Base-by-base conservation (phyloP, 2,888 invertebrate genomes). In the Pyralis farinalis region DNA sequence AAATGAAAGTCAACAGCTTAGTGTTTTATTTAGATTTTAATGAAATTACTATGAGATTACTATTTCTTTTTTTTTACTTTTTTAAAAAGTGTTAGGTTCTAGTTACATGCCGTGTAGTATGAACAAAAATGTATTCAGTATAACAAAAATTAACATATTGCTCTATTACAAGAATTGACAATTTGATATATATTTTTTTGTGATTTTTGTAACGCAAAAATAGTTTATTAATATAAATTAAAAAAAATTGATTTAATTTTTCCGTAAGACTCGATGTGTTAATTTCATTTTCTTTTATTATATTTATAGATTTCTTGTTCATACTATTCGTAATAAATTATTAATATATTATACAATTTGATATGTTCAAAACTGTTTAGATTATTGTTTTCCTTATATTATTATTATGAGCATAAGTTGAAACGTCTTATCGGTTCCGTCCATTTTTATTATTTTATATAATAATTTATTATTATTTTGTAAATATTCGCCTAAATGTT, bases 21-120 rank as follows among this genome's bases (percentile, higher is more conserved):
- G 49, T 53, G 46, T 51, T 30, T 35, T 45, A 34, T 43, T 60
- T 56, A 63, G 66, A 70, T 75, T 72, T 71, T 64, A 71, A 74
- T 85, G 84, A 87, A 87, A 87, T 87, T 86, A 86, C 78, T 64
- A 58, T 86, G 87, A 87, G 87, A 87, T 87, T 87, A 87, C 75
- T 63, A 70, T 25, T 25, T 66, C 69, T 79, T 72, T 73, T 72
- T 81, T 80, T 71, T 76, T 76, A 76, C 72, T 72, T 81, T 81
- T 82, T 72, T 76, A 66, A 72, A 72, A 74, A 70, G 63, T 58
- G 55, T 67, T 78, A 81, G 73, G 67, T 69, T 63, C 55, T 72
- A 72, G 66, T 64, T 58, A 40, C 36, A 44, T 42, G 51, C n/a
- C 55, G 47, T 60, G 53, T 47, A 52, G 52, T 53, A 52, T 58